Evolutionary conservation across 2,888 invertebrate species (phyloP).

Genomic region (Nomada fucata): DNA sequence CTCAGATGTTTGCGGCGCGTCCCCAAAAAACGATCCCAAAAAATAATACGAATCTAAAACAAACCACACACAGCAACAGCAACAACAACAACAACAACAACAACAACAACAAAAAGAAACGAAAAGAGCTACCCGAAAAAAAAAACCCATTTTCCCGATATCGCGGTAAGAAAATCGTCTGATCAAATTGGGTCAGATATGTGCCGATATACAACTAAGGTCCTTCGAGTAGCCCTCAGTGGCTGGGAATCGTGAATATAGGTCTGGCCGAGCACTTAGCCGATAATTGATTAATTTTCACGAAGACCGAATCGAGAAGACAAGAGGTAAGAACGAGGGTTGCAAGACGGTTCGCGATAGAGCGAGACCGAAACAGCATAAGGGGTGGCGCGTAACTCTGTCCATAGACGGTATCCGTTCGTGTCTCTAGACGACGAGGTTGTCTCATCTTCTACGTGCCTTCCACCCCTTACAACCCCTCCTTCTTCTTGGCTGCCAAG

Average conservation of each 20-base stretch:
- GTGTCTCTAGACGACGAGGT: conserved; percentile 69
- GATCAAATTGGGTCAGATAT: conserved; percentile 64
- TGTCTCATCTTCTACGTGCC: conserved; percentile 67
- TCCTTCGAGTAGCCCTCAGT: conserved; percentile 40
- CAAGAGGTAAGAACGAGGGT: conserved; percentile 53
- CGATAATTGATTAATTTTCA: conserved; percentile 83
- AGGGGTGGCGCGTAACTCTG: conserved; percentile 50
- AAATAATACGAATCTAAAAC: too few species aligned
- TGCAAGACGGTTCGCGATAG: background rate
- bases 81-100: background rate
- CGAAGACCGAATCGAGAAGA: conserved; percentile 79
- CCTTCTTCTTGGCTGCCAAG: conserved; percentile 75
- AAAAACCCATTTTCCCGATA: background rate
- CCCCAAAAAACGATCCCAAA: too few species aligned
- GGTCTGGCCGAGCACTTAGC: conserved; percentile 82
- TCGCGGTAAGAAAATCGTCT: conserved; percentile 29
- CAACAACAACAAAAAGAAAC: background rate
- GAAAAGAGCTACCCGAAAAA: background rate
- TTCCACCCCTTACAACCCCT: conserved; percentile 58
- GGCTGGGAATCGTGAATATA: conserved; percentile 75
- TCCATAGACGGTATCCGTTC: conserved; percentile 65
- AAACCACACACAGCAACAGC: background rate
- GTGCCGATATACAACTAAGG: conserved; percentile 52
- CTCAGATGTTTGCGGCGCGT: too few species aligned
- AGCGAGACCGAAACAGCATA: conserved; percentile 40